A percentile compares a stretch with the other conserved stretches of the same genome.
Conservation (phyloP, 2,113 vertebrate genomes). For the Nothobranchius kuhntae region DNA sequence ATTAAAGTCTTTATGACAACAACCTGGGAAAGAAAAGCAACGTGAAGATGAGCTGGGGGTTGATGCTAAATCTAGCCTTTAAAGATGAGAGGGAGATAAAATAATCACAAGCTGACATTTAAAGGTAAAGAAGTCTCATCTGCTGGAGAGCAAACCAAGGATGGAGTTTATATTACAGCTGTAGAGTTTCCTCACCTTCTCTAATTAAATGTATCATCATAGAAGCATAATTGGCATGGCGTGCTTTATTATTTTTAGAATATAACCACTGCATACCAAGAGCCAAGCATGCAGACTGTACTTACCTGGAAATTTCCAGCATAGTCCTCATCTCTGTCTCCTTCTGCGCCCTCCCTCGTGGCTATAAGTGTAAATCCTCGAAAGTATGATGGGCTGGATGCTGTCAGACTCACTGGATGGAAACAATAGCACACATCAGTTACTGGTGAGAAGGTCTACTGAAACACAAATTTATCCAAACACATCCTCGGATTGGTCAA, state of each 20-base stretch:
- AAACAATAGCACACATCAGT: constrained; percentile 17
- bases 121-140: constrained; percentile 14
- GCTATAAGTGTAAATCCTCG: constrained; percentile 94
- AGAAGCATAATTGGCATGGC: background rate
- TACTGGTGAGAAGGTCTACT: background rate
- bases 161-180: background rate
- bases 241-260: background rate
- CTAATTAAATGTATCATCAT: background rate
- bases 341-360: constrained; percentile 89
- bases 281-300: background rate
- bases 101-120: constrained; percentile 51
- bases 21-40: constrained; percentile 5
- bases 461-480: background rate
- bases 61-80: constrained; percentile 27
- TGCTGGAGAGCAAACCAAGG: background rate
- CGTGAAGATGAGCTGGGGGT: constrained; percentile 18
- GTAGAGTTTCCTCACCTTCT: background rate
- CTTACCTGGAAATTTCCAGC: constrained; percentile 92
- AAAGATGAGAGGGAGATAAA: constrained; percentile 51
- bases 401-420: constrained; percentile 86
- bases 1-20: constrained; percentile 5
- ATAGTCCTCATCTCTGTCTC: constrained; percentile 93
- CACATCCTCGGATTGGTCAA: too few species aligned
- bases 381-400: constrained; percentile 91
- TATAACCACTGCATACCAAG: background rate